Conservation (phyloP, 1,140 invertebrate genomes). For the Oscheius sp. region DNA sequence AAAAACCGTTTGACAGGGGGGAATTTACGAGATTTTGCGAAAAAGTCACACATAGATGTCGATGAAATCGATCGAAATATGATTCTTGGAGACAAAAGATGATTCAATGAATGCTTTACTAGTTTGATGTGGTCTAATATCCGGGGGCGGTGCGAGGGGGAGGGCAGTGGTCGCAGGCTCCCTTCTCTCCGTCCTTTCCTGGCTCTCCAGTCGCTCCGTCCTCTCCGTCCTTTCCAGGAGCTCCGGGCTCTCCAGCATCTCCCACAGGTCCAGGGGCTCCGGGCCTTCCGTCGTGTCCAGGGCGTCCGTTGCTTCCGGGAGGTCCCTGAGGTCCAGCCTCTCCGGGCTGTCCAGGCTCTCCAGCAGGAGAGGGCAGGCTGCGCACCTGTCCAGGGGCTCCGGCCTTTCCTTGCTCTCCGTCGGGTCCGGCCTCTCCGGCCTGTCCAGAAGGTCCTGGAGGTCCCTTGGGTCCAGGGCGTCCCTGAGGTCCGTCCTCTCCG, state of each 20-base stretch:
- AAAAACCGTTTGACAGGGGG: too few species aligned
- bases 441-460: constrained; percentile 33
- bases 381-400: constrained; percentile 33
- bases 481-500: constrained; percentile 29
- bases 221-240: constrained; percentile 1
- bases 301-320: constrained; percentile 3
- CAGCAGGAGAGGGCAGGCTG: constrained; percentile 25
- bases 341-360: constrained; percentile 27
- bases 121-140: constrained; percentile 29
- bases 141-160: constrained; percentile 34
- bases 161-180: constrained; percentile 37
- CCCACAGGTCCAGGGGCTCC: not conserved
- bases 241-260: not conserved
- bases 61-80: too few species aligned
- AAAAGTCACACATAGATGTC: too few species aligned
- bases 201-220: not conserved
- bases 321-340: constrained; percentile 33
- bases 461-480: constrained; percentile 34
- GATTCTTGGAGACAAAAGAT: too few species aligned
- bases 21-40: too few species aligned
- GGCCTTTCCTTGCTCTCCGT: constrained; percentile 24
- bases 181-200: constrained; percentile 2
- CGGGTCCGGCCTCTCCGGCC: constrained; percentile 33
- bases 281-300: not conserved
- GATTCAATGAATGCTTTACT: too few species aligned